A percentile compares a stretch with the other conserved stretches of the same genome.
phyloP scores from a whole-genome alignment of 2,888 invertebrate genomes.

The Aelia acuminata region DNA sequence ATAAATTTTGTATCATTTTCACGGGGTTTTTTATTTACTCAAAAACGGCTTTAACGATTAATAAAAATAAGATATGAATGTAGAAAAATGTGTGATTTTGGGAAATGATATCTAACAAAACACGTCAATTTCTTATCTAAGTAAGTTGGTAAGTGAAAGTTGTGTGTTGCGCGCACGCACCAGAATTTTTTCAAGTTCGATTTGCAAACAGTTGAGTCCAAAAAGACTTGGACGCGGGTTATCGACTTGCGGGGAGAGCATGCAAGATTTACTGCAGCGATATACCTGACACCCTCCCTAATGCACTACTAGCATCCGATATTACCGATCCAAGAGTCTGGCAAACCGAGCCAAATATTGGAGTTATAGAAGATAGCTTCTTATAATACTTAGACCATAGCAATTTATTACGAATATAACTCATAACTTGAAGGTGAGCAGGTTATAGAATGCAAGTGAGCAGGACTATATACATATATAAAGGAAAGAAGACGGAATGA shows the following conservation, averaged over 20 bases:
- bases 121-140: no score
- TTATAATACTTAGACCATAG: not conserved
- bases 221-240: not conserved
- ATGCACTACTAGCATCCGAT: not conserved
- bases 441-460: not conserved
- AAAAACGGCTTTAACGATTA: no score
- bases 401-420: not conserved
- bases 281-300: constrained; percentile 19
- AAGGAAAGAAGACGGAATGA: no score
- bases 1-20: no score
- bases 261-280: not conserved
- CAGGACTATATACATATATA: not conserved
- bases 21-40: no score
- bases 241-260: constrained; percentile 10
- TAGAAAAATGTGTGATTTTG: no score
- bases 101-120: no score
- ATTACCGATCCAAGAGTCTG: not conserved
- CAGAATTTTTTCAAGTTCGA: not conserved
- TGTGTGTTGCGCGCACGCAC: no score
- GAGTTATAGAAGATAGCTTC: not conserved
- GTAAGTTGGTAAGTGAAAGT: no score
- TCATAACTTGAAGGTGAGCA: no score
- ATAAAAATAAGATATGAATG: no score
- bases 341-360: not conserved
- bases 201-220: not conserved